Conservation (phyloP, 2,113 vertebrate species). For the Xiphorhynchus elegans region DNA sequence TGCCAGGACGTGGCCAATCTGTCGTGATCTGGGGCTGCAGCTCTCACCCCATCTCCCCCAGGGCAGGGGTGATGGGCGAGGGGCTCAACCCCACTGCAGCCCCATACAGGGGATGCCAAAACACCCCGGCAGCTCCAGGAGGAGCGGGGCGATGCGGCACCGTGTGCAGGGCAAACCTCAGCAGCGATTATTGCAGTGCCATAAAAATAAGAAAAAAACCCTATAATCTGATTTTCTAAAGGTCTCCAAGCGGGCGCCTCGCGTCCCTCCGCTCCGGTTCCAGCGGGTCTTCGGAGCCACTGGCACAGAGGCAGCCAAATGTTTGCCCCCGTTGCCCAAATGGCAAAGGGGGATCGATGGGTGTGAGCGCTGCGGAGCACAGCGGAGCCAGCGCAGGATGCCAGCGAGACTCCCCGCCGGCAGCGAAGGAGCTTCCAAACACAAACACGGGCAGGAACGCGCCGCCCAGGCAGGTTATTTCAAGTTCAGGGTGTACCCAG, state of each 20-base stretch:
- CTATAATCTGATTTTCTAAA: not conserved
- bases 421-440: not conserved
- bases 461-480: not conserved
- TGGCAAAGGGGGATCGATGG: not conserved
- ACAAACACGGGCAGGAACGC: not conserved
- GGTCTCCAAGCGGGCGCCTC: not conserved
- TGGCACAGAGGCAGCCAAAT: not conserved
- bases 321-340: not conserved
- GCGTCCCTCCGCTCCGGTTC: not conserved
- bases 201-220: not conserved
- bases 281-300: not conserved
- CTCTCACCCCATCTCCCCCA: not conserved
- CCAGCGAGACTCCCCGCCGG: not conserved
- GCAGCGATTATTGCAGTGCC: not conserved
- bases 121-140: not conserved
- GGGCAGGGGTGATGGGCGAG: not conserved
- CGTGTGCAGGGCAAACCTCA: rapidly evolving
- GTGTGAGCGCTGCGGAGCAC: not conserved
- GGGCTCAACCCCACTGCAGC: not conserved
- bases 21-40: not conserved
- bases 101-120: not conserved
- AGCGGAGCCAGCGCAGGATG: not conserved
- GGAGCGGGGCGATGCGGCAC: rapidly evolving
- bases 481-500: not conserved
- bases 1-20: not conserved